Evolutionary conservation across 2,888 invertebrate species (phyloP).

Genomic region (Luffia ferchaultella): DNA sequence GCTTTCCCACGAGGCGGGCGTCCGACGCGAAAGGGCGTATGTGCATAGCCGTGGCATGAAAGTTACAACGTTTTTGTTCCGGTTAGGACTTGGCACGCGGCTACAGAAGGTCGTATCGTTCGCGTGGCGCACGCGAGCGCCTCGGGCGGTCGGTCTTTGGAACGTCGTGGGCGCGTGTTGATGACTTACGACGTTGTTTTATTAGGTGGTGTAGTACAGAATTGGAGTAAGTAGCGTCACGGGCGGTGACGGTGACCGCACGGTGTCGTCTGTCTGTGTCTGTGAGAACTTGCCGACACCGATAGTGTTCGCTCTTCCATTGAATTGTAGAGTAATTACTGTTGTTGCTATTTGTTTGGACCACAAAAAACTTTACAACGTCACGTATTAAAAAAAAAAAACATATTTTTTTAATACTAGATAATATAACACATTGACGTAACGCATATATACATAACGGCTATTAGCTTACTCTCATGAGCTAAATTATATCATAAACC

Average conservation of each 20-base stretch:
- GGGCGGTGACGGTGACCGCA: conserved; percentile 53
- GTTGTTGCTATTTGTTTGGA: too few species aligned
- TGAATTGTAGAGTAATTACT: too few species aligned
- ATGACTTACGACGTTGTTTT: conserved; percentile 37
- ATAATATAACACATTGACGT: too few species aligned
- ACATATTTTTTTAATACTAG: too few species aligned
- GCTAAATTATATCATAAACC: too few species aligned
- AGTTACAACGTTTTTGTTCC: conserved; percentile 35
- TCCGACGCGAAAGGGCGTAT: conserved; percentile 37
- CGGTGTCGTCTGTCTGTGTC: conserved; percentile 59
- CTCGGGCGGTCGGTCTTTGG: conserved; percentile 15
- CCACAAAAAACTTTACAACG: too few species aligned
- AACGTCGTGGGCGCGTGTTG: conserved; percentile 26
- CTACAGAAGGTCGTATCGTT: conserved; percentile 32
- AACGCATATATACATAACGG: too few species aligned
- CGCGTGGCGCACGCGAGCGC: conserved; percentile 19
- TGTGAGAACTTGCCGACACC: background rate
- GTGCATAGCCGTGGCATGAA: conserved; percentile 22
- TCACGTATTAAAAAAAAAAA: too few species aligned
- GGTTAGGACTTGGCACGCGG: conserved; percentile 8
- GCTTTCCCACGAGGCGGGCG: conserved; percentile 57
- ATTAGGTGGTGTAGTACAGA: conserved; percentile 42
- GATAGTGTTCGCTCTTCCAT: background rate
- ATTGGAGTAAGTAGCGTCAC: conserved; percentile 67
- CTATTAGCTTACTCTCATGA: too few species aligned